Conservation (phyloP, 1,140 invertebrate genomes). For the Anastrepha ludens region DNA sequence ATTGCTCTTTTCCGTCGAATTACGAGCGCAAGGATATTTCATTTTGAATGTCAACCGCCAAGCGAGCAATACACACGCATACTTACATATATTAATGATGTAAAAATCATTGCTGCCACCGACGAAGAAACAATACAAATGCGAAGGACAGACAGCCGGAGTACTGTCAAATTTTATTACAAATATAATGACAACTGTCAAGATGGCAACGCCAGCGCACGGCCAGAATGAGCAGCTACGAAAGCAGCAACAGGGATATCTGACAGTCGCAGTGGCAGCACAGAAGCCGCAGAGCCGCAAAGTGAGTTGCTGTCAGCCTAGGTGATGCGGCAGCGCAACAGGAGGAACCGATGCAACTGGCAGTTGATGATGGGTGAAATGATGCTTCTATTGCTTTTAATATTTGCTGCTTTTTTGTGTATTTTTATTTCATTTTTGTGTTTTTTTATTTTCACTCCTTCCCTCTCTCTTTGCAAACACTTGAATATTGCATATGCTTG, state of each 20-base stretch:
- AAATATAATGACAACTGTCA: background rate
- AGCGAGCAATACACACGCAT: background rate
- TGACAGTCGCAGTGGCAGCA: background rate
- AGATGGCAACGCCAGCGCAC: background rate
- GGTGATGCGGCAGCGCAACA: background rate
- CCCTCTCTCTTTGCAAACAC: background rate
- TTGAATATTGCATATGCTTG: background rate
- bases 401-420: background rate
- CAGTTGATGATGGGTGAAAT: slow-evolving; percentile 1
- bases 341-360: background rate
- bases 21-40: no score
- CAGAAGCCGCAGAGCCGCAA: background rate
- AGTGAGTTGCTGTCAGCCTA: background rate
- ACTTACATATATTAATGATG: background rate
- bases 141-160: background rate
- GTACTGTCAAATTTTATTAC: background rate
- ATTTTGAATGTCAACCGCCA: background rate
- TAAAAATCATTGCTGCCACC: background rate
- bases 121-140: background rate
- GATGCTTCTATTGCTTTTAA: slow-evolving; percentile 19
- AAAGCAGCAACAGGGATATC: background rate
- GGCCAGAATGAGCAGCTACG: background rate
- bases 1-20: no score
- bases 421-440: background rate
- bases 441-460: background rate